phyloP scores from a whole-genome alignment of 2,797 vertebrate species.

The Esox lucius region DNA sequence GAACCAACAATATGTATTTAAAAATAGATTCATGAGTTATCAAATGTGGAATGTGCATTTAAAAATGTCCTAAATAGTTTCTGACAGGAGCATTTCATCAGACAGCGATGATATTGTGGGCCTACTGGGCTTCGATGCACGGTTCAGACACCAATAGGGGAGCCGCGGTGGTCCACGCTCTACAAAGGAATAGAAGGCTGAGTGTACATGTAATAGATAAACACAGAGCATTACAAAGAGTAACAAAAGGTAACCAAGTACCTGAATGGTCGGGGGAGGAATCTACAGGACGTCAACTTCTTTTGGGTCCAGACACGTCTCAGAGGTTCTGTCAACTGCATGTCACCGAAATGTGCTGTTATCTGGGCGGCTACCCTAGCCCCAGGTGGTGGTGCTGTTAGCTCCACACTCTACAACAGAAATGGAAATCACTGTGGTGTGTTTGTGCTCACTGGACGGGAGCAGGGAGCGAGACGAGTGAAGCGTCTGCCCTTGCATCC shows the following conservation, averaged over 20 bases:
- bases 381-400: conserved; percentile 63
- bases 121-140: background rate
- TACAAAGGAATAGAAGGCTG: background rate
- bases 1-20: too few species aligned
- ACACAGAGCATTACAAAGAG: background rate
- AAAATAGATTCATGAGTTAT: too few species aligned
- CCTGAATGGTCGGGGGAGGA: background rate
- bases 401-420: conserved; percentile 54
- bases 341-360: conserved; percentile 62
- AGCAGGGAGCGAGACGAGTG: conserved; percentile 58
- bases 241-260: background rate
- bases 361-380: conserved; percentile 60
- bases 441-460: conserved; percentile 46
- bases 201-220: background rate
- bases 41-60: too few species aligned
- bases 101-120: background rate
- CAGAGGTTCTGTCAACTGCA: conserved; percentile 46
- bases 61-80: too few species aligned
- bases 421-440: conserved; percentile 59
- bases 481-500: conserved; percentile 75
- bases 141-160: background rate
- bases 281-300: background rate
- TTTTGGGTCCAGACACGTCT: conserved; percentile 3
- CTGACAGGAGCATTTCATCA: too few species aligned
- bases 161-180: background rate